phyloP scores from a whole-genome alignment of 2,888 invertebrate species.

The Tachystola acroxantha region DNA sequence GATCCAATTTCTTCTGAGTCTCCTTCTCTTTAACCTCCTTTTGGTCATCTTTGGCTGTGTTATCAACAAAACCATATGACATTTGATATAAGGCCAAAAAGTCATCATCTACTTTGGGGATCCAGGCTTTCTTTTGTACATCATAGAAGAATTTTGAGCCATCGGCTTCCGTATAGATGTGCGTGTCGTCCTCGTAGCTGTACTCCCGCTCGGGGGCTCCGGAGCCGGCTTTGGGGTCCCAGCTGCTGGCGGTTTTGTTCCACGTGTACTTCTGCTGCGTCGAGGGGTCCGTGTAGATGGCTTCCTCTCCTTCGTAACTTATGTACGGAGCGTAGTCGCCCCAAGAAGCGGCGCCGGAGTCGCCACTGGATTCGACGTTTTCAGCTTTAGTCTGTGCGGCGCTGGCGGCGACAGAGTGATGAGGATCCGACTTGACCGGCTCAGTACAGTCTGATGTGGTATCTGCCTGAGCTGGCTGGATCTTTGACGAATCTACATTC shows the following conservation, averaged over 20 bases:
- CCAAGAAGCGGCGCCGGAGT: slow-evolving; percentile 28
- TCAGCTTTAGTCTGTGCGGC: slow-evolving; percentile 5
- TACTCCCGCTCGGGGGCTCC: slow-evolving; percentile 69
- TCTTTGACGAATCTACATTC: background rate
- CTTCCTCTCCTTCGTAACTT: slow-evolving; percentile 83
- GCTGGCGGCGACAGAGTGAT: background rate
- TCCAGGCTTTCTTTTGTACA: slow-evolving; percentile 93
- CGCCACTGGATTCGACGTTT: slow-evolving; percentile 1
- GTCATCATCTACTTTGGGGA: slow-evolving; percentile 97
- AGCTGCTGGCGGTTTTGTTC: slow-evolving; percentile 71
- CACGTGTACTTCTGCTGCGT: slow-evolving; percentile 83
- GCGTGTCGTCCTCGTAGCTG: slow-evolving; percentile 86
- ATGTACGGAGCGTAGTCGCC: slow-evolving; percentile 79
- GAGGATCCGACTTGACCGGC: background rate
- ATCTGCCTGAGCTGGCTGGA: too few relatives aligned
- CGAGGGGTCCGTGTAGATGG: slow-evolving; percentile 86
- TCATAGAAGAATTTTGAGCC: slow-evolving; percentile 96
- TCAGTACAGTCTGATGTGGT: too few relatives aligned
- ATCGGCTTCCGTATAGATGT: slow-evolving; percentile 90
- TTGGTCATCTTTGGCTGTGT: slow-evolving; percentile 51
- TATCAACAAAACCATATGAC: slow-evolving; percentile 92
- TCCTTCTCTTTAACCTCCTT: slow-evolving; percentile 45
- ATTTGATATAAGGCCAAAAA: slow-evolving; percentile 98
- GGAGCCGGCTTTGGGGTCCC: slow-evolving; percentile 55
- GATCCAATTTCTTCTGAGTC: slow-evolving; percentile 49